A percentile compares a stretch with the other conserved stretches of the same genome.
phyloP scores from a whole-genome alignment of 2,797 vertebrate genomes.

The Myioborus miniatus region DNA sequence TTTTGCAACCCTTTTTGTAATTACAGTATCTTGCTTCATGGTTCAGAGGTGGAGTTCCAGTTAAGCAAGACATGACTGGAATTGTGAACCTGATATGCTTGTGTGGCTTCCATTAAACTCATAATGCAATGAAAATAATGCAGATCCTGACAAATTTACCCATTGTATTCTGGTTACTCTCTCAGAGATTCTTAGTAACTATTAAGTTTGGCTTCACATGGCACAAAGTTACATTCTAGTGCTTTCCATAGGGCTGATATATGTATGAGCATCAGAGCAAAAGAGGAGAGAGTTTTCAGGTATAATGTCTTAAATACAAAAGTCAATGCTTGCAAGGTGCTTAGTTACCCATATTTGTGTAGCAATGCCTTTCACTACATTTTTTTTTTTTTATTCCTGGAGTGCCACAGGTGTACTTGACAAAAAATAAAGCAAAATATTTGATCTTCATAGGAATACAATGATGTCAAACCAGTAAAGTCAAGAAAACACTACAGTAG shows the following conservation, averaged over 20 bases:
- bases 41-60: background rate
- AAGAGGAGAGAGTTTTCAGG: background rate
- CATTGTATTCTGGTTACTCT: background rate
- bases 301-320: background rate
- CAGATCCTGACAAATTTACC: background rate
- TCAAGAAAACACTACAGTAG: background rate
- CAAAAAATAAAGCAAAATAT: background rate
- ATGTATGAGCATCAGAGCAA: background rate
- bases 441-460: background rate
- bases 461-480: background rate
- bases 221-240: background rate
- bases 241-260: background rate
- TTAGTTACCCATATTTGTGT: background rate
- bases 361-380: background rate
- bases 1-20: conserved; percentile 8
- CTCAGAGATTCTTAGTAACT: background rate
- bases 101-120: background rate
- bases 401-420: background rate
- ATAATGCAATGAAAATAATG: background rate
- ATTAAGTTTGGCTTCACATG: background rate
- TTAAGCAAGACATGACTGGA: background rate
- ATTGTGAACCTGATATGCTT: background rate
- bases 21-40: background rate
- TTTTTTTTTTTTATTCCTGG: background rate
- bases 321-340: background rate